phyloP scores from a whole-genome alignment of 1,140 invertebrate species.

The Anastrepha ludens region DNA sequence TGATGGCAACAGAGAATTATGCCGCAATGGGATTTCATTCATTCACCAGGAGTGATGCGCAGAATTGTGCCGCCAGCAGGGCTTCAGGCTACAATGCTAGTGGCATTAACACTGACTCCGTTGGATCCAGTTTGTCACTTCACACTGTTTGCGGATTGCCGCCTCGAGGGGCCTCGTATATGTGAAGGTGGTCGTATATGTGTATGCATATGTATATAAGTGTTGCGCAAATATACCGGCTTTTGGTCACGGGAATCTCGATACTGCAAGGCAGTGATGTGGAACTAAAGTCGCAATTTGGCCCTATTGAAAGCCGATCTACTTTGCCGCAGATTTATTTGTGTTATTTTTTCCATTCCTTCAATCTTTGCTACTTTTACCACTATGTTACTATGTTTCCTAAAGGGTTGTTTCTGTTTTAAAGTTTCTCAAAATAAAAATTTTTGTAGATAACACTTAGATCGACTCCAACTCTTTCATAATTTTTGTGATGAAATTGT shows the following conservation, averaged over 20 bases:
- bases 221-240: not conserved
- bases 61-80: not conserved
- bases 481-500: no score
- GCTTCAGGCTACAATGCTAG: not conserved
- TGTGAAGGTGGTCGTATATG: not conserved
- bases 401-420: no score
- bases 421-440: no score
- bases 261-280: no score
- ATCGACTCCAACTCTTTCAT: no score
- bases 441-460: no score
- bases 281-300: no score
- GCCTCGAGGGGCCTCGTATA: not conserved
- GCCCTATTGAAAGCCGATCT: no score
- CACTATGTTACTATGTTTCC: no score
- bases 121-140: not conserved
- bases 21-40: not conserved
- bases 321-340: no score
- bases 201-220: not conserved
- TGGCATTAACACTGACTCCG: not conserved
- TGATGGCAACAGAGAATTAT: conserved; percentile 10
- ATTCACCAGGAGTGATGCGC: not conserved
- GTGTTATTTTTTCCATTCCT: no score
- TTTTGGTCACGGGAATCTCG: not conserved
- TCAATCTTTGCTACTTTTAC: no score
- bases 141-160: not conserved